These are phyloP conservation scores for Prenolepis imparis DNA, from an alignment of 2,888 invertebrate genomes.

Conservation along the genomic window DNA sequence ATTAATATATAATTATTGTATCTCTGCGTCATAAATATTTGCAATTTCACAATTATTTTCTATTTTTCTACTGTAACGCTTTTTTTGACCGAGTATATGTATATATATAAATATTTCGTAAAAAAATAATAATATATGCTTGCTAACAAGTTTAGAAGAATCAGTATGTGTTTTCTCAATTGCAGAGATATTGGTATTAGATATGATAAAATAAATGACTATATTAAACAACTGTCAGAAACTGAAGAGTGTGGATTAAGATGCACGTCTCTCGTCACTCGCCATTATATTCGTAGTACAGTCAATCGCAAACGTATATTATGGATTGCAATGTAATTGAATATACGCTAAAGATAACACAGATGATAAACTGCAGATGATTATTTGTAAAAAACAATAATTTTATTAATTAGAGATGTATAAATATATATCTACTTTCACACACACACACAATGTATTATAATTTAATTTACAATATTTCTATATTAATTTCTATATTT, in stretches of 20 bases:
- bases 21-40: too few relatives aligned
- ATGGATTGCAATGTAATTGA: constrained; percentile 3
- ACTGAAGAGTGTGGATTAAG: not conserved
- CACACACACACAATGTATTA: not conserved
- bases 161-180: too few relatives aligned
- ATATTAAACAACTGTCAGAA: not conserved
- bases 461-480: not conserved
- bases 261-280: not conserved
- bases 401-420: not conserved
- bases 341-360: not conserved
- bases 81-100: too few relatives aligned
- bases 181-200: too few relatives aligned
- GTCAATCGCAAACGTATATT: not conserved
- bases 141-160: too few relatives aligned
- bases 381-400: not conserved
- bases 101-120: too few relatives aligned
- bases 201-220: too few relatives aligned
- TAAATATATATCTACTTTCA: not conserved
- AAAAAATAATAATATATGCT: too few relatives aligned
- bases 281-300: not conserved
- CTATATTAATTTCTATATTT: not conserved
- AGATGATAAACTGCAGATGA: too few relatives aligned
- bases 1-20: too few relatives aligned
- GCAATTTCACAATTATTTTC: too few relatives aligned
- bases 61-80: too few relatives aligned